Base-by-base conservation (phyloP, 2,888 invertebrate genomes). In the Dynastes maya region DNA sequence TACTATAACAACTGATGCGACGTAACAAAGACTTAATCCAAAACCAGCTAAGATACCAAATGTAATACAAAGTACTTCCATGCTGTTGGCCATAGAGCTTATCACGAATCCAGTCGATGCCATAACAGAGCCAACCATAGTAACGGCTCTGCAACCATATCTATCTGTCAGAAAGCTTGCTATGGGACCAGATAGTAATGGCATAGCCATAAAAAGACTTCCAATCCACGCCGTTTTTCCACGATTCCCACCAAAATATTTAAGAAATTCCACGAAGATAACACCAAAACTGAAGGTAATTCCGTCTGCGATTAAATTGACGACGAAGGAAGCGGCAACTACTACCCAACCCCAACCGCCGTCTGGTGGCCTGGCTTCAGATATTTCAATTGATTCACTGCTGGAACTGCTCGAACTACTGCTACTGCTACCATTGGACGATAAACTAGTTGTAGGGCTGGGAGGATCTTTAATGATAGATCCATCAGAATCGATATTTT, bases 301-400 rank as follows among this genome's bases (percentile, higher is more conserved):
- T 2, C 98, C 98, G 87, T 98, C 98, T 58, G 96, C 96, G 84
- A 98, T 96, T 81, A 97, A 91, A 87, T 97, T 97, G 81, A 97
- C 95, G 89, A 97, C 91, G 87, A 98, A 97, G 0, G 96, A 94
- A 32, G 96, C 96, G 80, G 94, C 93, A 0, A 97, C 97, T 72
- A 98, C 93, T 45, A 97, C 94, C 97, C 97, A 98, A 4, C 97
- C 97, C 95, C 95, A 97, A 13, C 97, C 97, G 9, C 96, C 97
- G 88, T 97, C 97, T 1, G 96, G 96, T 0, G 95, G 94, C 27
- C 93, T 89, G 0, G 93, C 92, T 86, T 94, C 94, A 6, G 93
- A 90, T 70, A 92, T 91, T 11, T 91, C 91, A 63, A 93, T 90
- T 79, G 92, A 93, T 78, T 92, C 92, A 82, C 92, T 92, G 63